phyloP scores from a whole-genome alignment of 2,113 vertebrate genomes.

The Sigmodon hispidus region DNA sequence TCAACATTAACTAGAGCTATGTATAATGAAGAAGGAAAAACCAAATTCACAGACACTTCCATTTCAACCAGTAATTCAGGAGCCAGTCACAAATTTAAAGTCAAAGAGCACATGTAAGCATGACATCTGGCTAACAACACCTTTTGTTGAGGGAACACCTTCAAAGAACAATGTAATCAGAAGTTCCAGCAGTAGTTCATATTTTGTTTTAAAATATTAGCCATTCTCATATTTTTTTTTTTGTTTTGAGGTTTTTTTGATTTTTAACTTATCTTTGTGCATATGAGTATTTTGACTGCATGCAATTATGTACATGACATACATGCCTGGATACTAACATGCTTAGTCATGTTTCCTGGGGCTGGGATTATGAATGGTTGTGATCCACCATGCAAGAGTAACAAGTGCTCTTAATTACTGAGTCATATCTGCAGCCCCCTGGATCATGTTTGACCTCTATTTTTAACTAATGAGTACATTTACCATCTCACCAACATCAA shows the following conservation, averaged over 20 bases:
- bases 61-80: neutral
- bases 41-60: neutral
- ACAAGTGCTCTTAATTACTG: neutral
- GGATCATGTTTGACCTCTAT: neutral
- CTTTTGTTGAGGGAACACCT: neutral
- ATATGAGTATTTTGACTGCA: neutral
- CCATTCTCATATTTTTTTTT: neutral
- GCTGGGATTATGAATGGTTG: neutral
- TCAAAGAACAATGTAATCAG: neutral
- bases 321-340: too few relatives aligned
- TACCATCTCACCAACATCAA: slow-evolving; percentile 37
- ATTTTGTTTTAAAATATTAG: neutral
- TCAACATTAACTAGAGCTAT: slow-evolving; percentile 11
- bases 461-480: slow-evolving; percentile 45
- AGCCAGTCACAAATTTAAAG: neutral
- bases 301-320: neutral
- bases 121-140: neutral
- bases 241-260: neutral
- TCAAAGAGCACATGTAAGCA: neutral
- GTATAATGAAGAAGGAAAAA: slow-evolving; percentile 22
- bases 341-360: neutral
- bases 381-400: neutral
- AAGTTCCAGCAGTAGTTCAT: neutral
- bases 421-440: neutral
- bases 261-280: neutral